These are phyloP conservation scores for Macrotrachela quadricornifera DNA, from an alignment of 1,140 invertebrate genomes.

Conservation along the genomic window DNA sequence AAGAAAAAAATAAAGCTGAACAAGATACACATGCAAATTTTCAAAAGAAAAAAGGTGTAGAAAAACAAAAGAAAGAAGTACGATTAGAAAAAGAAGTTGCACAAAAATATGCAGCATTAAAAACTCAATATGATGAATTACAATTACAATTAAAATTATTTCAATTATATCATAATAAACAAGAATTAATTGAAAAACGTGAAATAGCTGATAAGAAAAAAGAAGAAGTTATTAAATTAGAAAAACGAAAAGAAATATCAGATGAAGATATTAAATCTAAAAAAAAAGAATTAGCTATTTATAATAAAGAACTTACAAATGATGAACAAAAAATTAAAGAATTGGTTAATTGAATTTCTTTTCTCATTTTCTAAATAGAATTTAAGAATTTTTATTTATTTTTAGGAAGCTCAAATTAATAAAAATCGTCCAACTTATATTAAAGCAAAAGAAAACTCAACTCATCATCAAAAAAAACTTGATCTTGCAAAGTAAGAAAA, in stretches of 20 bases:
- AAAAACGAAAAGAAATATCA: constrained; percentile 44
- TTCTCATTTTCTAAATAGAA: no score
- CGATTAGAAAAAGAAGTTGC: constrained; percentile 95
- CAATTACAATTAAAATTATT: constrained; percentile 78
- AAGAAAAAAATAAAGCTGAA: constrained; percentile 84
- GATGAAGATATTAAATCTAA: constrained; percentile 77
- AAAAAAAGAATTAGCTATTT: constrained; percentile 67
- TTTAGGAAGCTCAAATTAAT: constrained; percentile 60
- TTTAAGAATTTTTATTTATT: no score
- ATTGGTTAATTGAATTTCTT: constrained; percentile 26
- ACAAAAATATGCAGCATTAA: constrained; percentile 72
- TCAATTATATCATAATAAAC: constrained; percentile 78
- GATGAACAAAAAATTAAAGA: constrained; percentile 78
- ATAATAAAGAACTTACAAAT: constrained; percentile 64
- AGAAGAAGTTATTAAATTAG: constrained; percentile 53
- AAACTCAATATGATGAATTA: constrained; percentile 23
- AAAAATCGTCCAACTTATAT: constrained; percentile 83
- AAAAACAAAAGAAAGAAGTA: constrained; percentile 88
- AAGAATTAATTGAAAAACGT: constrained; percentile 58
- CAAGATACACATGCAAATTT: constrained; percentile 95
- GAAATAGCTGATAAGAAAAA: constrained; percentile 62
- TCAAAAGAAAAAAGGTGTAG: constrained; percentile 93
- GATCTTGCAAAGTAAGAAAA: constrained; percentile 51
- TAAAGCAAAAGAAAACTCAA: constrained; percentile 84
- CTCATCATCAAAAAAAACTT: constrained; percentile 83